A percentile compares a stretch with the other conserved stretches of the same genome.
Conservation (phyloP, 2,888 invertebrate genomes). For the Spodoptera littoralis region DNA sequence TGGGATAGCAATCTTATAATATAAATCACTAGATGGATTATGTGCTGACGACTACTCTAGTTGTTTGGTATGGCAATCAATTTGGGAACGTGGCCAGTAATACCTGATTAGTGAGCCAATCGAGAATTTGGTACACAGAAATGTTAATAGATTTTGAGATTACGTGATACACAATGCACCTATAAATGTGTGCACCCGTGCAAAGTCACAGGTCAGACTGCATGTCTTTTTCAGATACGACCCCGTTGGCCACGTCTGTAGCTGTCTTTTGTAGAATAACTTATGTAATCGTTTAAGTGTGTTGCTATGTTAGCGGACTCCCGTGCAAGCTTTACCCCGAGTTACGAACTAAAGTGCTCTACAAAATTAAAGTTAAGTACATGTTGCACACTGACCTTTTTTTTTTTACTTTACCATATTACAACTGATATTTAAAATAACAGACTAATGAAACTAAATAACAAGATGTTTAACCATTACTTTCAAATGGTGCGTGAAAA, state of each 20-base stretch:
- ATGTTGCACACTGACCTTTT: slow-evolving; percentile 12
- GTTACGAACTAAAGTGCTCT: slow-evolving; percentile 39
- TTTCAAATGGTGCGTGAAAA: slow-evolving; percentile 25
- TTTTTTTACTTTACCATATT: not conserved
- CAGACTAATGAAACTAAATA: not conserved
- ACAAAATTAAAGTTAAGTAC: slow-evolving; percentile 31
- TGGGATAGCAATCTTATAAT: no score
- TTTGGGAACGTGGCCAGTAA: no score
- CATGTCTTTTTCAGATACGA: slow-evolving; percentile 5
- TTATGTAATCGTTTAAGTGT: slow-evolving; percentile 37
- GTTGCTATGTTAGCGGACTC: slow-evolving; percentile 29
- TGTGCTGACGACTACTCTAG: no score
- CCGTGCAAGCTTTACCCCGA: slow-evolving; percentile 15
- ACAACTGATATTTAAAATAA: slow-evolving; percentile 14
- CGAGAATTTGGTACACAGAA: no score
- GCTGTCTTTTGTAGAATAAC: slow-evolving; percentile 23
- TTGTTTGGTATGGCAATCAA: no score
- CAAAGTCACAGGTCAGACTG: slow-evolving; percentile 2
- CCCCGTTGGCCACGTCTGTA: not conserved
- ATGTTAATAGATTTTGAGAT: no score
- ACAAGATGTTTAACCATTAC: slow-evolving; percentile 8
- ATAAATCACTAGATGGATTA: no score
- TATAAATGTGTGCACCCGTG: no score
- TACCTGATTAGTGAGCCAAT: no score
- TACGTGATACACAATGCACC: no score